These are phyloP conservation scores for Luperina nickerlii DNA, from an alignment of 2,888 invertebrate species.

Conservation along the genomic window DNA sequence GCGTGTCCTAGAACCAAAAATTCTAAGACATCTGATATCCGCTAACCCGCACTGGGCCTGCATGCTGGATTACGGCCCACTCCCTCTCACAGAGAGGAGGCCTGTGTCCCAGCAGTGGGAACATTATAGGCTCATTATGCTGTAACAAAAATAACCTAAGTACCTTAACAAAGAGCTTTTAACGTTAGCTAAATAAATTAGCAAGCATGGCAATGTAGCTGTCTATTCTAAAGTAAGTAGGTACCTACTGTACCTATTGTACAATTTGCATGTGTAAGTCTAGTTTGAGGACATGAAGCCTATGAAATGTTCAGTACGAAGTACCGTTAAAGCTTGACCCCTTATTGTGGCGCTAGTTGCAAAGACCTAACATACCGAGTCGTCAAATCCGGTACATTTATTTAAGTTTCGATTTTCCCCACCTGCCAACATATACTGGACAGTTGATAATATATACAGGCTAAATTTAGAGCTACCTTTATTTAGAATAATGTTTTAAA, in stretches of 20 bases:
- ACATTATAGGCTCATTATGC: background rate
- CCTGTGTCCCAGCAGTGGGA: background rate
- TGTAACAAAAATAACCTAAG: background rate
- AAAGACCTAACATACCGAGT: background rate
- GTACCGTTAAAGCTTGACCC: slow-evolving; percentile 15
- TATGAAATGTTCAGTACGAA: slow-evolving; percentile 46
- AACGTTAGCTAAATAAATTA: slow-evolving; percentile 1
- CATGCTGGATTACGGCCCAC: background rate
- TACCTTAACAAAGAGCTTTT: background rate
- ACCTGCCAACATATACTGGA: background rate
- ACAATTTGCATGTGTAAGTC: slow-evolving; percentile 38
- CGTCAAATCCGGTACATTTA: background rate
- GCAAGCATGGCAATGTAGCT: slow-evolving; percentile 1
- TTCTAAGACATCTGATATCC: no score
- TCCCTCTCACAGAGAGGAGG: background rate
- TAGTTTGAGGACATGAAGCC: slow-evolving; percentile 61
- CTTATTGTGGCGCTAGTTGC: background rate
- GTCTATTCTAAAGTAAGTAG: background rate
- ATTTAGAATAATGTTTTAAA: slow-evolving; percentile 43
- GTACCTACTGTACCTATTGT: background rate
- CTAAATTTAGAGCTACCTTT: slow-evolving; percentile 50
- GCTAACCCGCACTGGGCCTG: no score
- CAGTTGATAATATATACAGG: background rate
- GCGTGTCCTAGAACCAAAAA: no score
- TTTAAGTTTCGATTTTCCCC: background rate